Evolutionary conservation across 2,888 invertebrate genomes (phyloP).

Genomic region (Shargacucullia verbasci): DNA sequence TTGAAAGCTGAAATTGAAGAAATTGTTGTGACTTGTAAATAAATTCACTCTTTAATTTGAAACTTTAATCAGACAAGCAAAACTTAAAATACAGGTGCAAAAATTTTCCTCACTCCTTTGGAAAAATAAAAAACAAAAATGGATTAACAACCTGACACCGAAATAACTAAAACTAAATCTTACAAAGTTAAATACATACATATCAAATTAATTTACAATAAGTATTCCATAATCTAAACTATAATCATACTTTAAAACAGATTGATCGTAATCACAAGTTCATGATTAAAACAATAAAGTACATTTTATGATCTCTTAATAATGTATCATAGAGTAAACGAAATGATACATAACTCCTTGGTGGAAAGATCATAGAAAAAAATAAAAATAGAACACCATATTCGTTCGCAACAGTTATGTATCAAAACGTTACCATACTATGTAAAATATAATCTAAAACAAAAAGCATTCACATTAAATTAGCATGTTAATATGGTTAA

Average conservation of each 20-base stretch:
- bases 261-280: conserved; percentile 82
- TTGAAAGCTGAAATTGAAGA: too few relatives aligned
- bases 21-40: conserved; percentile 28
- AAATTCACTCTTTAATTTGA: conserved; percentile 49
- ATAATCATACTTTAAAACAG: conserved; percentile 84
- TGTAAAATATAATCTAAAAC: conserved; percentile 67
- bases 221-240: conserved; percentile 73
- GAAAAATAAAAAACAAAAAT: conserved; percentile 66
- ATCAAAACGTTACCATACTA: conserved; percentile 74
- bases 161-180: conserved; percentile 51
- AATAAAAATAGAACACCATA: conserved; percentile 7
- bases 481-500: conserved; percentile 87
- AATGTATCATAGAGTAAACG: conserved; percentile 67
- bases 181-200: conserved; percentile 59
- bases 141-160: conserved; percentile 60
- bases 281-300: conserved; percentile 84
- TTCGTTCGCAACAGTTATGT: conserved; percentile 74
- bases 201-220: conserved; percentile 64
- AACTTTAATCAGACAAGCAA: conserved; percentile 80
- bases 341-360: conserved; percentile 80
- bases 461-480: conserved; percentile 79
- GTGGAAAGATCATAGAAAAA: conserved; percentile 49
- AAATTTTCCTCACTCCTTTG: conserved; percentile 65
- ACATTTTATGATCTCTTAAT: conserved; percentile 61
- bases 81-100: conserved; percentile 80